phyloP scores from a whole-genome alignment of 2,888 invertebrate genomes.

The Actias luna region DNA sequence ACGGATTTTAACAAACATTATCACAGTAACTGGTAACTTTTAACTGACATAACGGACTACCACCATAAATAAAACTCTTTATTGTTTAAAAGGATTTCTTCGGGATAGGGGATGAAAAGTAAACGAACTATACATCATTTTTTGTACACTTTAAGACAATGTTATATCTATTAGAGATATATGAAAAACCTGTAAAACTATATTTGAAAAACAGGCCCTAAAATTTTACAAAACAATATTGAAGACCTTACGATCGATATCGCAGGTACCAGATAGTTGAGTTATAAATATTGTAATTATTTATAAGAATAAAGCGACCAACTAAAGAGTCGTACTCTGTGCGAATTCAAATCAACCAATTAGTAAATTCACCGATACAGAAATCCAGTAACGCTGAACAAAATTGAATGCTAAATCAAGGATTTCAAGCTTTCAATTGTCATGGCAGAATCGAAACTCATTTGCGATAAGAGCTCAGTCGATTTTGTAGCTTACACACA shows the following conservation, averaged over 20 bases:
- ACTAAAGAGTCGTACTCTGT: constrained; percentile 7
- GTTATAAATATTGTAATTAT: neutral
- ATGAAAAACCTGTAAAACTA: too few species aligned
- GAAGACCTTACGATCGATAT: neutral
- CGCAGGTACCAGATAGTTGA: neutral
- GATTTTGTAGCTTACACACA: neutral
- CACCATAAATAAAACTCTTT: too few species aligned
- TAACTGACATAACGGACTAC: too few species aligned
- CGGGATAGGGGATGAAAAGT: too few species aligned
- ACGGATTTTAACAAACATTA: too few species aligned
- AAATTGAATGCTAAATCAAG: constrained; percentile 28
- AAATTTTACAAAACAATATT: too few species aligned
- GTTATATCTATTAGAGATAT: too few species aligned
- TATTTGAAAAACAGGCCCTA: too few species aligned
- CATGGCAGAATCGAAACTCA: neutral
- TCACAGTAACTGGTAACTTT: too few species aligned
- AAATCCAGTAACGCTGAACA: constrained; percentile 19
- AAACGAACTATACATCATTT: too few species aligned
- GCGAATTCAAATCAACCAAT: constrained; percentile 58
- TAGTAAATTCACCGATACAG: constrained; percentile 36
- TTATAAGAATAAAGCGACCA: neutral
- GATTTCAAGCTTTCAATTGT: neutral
- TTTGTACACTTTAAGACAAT: too few species aligned
- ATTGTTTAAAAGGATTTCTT: too few species aligned
- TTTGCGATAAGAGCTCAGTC: neutral